Percentiles rank a stretch among this genome's conserved stretches.
These are phyloP conservation scores for Aphelenchoides fujianensis DNA, from an alignment of 1,140 invertebrate species.

Conservation along the genomic window DNA sequence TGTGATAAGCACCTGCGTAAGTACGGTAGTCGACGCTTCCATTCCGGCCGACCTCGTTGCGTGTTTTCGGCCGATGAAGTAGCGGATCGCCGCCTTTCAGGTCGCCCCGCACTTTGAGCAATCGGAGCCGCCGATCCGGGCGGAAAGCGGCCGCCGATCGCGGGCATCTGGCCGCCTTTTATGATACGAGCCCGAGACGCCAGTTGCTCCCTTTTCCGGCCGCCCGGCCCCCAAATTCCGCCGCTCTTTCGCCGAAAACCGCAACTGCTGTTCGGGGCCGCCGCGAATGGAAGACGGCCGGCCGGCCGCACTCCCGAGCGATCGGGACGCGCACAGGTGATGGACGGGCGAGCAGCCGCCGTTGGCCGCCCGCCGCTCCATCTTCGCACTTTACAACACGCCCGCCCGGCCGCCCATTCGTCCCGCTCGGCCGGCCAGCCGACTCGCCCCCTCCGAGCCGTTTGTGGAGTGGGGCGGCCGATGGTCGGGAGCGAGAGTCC, in stretches of 20 bases:
- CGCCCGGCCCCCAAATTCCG: background rate
- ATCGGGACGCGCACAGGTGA: background rate
- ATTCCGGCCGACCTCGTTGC: too few relatives aligned
- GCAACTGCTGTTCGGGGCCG: background rate
- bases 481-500: too few relatives aligned
- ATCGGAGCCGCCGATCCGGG: background rate
- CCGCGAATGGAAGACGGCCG: too few relatives aligned
- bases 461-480: too few relatives aligned
- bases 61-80: too few relatives aligned
- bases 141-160: too few relatives aligned
- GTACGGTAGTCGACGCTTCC: background rate
- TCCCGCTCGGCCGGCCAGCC: too few relatives aligned
- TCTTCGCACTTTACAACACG: background rate
- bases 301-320: too few relatives aligned
- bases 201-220: constrained; percentile 12
- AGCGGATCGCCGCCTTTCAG: background rate
- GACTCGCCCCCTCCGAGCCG: too few relatives aligned
- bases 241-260: background rate
- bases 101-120: too few relatives aligned
- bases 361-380: background rate
- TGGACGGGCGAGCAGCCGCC: background rate
- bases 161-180: constrained; percentile 5
- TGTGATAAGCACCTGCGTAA: background rate
- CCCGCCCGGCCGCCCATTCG: too few relatives aligned
- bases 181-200: constrained; percentile 3